Evolutionary conservation across 2,113 vertebrate genomes (phyloP).

Genomic region (Oreochromis aureus): DNA sequence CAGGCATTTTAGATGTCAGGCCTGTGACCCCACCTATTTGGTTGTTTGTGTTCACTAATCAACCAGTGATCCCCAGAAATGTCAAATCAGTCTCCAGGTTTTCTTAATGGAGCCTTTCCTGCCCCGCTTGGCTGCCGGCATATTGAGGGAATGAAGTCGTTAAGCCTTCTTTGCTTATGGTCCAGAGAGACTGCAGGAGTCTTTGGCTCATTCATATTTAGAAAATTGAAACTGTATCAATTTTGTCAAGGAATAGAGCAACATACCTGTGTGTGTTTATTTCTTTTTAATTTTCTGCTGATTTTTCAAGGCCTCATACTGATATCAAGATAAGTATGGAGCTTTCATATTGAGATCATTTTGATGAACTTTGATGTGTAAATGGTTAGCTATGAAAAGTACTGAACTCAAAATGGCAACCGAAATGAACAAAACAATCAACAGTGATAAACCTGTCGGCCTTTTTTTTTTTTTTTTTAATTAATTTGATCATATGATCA

Average conservation of each 20-base stretch:
- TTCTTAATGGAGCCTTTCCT: neutral
- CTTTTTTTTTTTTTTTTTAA: neutral
- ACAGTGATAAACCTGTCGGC: neutral
- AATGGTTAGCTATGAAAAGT: neutral
- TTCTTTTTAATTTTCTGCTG: neutral
- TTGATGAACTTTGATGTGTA: neutral
- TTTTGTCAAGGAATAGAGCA: neutral
- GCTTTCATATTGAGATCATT: neutral
- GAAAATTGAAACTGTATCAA: neutral
- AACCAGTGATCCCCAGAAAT: conserved; percentile 43
- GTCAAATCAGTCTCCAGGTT: conserved; percentile 15
- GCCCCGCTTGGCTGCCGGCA: conserved; percentile 4
- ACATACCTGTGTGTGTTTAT: accelerated
- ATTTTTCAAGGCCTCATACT: neutral
- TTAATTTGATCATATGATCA: neutral
- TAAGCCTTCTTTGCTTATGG: neutral
- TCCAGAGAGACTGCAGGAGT: neutral
- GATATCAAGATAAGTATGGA: neutral
- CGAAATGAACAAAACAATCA: neutral
- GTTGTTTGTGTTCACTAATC: conserved; percentile 59
- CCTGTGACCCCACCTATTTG: conserved; percentile 38
- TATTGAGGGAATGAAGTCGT: neutral
- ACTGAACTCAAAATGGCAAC: neutral
- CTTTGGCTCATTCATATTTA: neutral
- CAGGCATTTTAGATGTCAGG: neutral